A percentile compares a stretch with the other conserved stretches of the same genome.
These are phyloP conservation scores for Paramacrobiotus metropolitanus DNA, from an alignment of 1,140 invertebrate genomes.

Conservation along the genomic window DNA sequence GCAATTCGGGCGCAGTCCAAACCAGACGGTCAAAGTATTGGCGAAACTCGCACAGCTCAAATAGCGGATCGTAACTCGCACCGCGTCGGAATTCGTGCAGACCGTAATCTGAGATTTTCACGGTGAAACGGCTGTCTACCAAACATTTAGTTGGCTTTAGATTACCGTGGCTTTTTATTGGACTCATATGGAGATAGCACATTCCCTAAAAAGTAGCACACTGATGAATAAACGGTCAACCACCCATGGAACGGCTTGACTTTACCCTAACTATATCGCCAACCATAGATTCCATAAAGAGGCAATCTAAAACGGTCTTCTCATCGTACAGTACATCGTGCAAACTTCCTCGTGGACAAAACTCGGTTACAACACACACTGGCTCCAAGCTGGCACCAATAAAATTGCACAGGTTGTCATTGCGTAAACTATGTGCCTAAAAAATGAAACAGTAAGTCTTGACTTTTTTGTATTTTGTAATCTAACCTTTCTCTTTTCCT, in stretches of 20 bases:
- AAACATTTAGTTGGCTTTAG: slow-evolving; percentile 81
- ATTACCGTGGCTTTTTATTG: slow-evolving; percentile 69
- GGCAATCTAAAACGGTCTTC: slow-evolving; percentile 77
- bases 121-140: slow-evolving; percentile 76
- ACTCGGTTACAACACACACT: slow-evolving; percentile 69
- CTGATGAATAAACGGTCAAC: too few relatives aligned
- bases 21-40: too few relatives aligned
- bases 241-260: neutral
- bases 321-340: slow-evolving; percentile 90
- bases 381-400: slow-evolving; percentile 22
- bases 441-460: slow-evolving; percentile 9
- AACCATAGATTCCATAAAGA: slow-evolving; percentile 80
- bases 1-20: slow-evolving; percentile 83
- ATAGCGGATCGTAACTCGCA: too few relatives aligned
- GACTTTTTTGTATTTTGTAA: too few relatives aligned
- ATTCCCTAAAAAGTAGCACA: too few relatives aligned
- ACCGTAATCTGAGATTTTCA: slow-evolving; percentile 81
- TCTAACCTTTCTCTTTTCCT: too few relatives aligned
- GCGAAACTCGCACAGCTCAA: neutral
- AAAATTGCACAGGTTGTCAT: slow-evolving; percentile 39
- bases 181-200: too few relatives aligned
- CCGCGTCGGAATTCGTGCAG: slow-evolving; percentile 64
- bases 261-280: slow-evolving; percentile 84
- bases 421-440: slow-evolving; percentile 56
- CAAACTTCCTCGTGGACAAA: slow-evolving; percentile 83